Conservation (phyloP, 2,113 vertebrate genomes). For the Serinus canaria region DNA sequence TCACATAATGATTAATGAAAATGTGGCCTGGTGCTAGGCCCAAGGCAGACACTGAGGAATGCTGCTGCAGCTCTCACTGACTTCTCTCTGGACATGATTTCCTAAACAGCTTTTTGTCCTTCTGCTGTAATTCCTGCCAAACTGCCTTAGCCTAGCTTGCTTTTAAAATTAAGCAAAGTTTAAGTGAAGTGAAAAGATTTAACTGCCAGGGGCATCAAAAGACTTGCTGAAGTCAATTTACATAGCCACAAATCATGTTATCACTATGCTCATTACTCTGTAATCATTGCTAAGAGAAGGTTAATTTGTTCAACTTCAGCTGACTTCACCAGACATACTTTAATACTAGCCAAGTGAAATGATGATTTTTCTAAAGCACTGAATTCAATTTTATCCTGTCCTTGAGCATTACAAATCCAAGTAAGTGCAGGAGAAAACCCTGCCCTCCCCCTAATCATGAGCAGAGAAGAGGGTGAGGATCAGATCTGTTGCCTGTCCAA, state of each 20-base stretch:
- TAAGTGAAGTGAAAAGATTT: background rate
- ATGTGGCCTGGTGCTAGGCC: background rate
- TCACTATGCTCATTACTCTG: background rate
- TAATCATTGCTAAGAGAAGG: background rate
- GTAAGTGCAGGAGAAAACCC: background rate
- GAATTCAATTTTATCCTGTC: background rate
- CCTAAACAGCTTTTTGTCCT: background rate
- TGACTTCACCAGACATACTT: background rate
- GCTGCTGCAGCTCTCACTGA: background rate
- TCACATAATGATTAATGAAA: constrained; percentile 64
- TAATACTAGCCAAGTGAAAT: background rate
- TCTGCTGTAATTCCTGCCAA: background rate
- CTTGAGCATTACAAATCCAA: background rate
- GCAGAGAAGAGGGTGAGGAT: background rate
- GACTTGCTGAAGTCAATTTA: background rate
- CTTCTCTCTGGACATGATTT: background rate
- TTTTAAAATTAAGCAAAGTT: background rate
- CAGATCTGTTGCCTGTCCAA: background rate
- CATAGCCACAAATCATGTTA: background rate
- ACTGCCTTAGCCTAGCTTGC: background rate
- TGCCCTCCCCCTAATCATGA: background rate
- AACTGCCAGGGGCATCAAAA: background rate
- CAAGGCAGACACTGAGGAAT: constrained; percentile 42
- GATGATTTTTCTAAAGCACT: background rate
- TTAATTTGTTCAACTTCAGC: background rate